Evolutionary conservation across 2,797 vertebrate genomes (phyloP), one percentile per base, ranked within the genome.

Genomic region (Sebastes trivittatus): DNA sequence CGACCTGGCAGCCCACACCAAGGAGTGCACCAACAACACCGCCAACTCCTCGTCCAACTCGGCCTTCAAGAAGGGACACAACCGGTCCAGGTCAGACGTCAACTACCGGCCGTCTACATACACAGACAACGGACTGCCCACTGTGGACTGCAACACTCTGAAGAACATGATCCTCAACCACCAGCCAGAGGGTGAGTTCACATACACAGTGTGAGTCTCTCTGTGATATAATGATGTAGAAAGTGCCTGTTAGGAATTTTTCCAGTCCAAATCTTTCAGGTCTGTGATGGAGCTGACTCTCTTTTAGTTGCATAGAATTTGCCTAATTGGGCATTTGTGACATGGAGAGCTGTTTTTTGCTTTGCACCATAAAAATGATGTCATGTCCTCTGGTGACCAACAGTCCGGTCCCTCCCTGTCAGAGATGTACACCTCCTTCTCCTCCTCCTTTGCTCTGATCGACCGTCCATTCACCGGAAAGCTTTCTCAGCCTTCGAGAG

Each of bases 31-130:
- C 92, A 87, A 88, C 81, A 91, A 85, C 63, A 32, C 86, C 3
- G 34, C 85, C n/a, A 85, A 82, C 80, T 55, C 82, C 74, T 81
- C 92, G 0, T 87, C 94, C 79, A 94, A 91, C 64, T 86, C 94
- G 0, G 85, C 93, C 7, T 98, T 98, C 89, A 98, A 97, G 92
- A 97, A 96, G 38, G 97, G 97, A 23, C 98, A 99, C 90, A 96
- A 95, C 87, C 95, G 98, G 14, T 99, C 98, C 1, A 96, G 96
- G 68, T 99, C 98, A 0, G 98, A 99, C 22, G 87, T 96, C 83
- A 94, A 96, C 93, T 95, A 96, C 82, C 91, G 93, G 23, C 92
- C 93, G 0, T 93, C 94, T 7, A 83, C 92, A 0, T 94, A 88
- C 89, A 95, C 92, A 0, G 95, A 96, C 87, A 96, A 96, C 4